Percentiles rank a stretch among this genome's conserved stretches.
These are phyloP conservation scores for Melangyna quadrimaculata DNA, from an alignment of 2,888 invertebrate species.

Conservation along the genomic window DNA sequence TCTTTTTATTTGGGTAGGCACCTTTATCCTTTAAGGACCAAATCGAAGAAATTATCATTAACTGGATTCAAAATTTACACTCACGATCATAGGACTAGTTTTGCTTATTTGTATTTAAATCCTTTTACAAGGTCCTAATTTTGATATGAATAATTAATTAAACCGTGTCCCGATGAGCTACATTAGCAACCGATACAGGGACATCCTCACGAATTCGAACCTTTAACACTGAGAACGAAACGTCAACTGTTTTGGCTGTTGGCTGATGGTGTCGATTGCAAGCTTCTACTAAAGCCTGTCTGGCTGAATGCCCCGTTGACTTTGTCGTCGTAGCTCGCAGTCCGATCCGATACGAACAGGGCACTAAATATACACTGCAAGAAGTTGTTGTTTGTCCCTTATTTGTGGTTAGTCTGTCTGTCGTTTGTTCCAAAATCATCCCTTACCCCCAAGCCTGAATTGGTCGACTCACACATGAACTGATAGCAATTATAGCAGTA, in stretches of 20 bases:
- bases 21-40: conserved; percentile 5
- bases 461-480: conserved; percentile 55
- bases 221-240: conserved; percentile 80
- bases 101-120: background rate
- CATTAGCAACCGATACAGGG: conserved; percentile 31
- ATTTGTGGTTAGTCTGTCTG: conserved; percentile 71
- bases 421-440: conserved; percentile 66
- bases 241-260: conserved; percentile 78
- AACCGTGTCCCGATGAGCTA: conserved; percentile 15
- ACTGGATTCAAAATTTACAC: conserved; percentile 12
- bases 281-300: conserved; percentile 55
- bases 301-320: background rate
- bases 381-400: conserved; percentile 71
- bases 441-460: conserved; percentile 57
- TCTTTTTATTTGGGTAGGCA: background rate
- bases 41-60: background rate
- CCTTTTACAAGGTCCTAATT: background rate
- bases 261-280: conserved; percentile 68
- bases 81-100: conserved; percentile 8
- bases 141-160: background rate
- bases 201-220: conserved; percentile 73
- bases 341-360: conserved; percentile 31
- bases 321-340: conserved; percentile 17
- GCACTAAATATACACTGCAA: conserved; percentile 44
- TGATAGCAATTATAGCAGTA: conserved; percentile 67